Conservation (phyloP, 2,888 invertebrate genomes). For the Ecliptopera silaceata region DNA sequence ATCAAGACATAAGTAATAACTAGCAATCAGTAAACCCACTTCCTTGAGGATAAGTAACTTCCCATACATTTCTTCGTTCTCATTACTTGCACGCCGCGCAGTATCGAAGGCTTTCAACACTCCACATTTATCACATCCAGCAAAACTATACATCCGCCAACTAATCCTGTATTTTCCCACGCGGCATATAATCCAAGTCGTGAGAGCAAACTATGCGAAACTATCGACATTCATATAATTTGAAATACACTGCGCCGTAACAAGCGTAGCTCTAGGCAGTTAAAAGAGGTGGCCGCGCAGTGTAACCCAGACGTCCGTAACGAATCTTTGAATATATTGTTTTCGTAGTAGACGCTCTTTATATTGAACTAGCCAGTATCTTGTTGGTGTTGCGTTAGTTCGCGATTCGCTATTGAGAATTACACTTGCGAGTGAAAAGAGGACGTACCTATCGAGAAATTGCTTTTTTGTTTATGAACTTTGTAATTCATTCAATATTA, state of each 20-base stretch:
- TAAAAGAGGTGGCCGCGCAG: too few species aligned
- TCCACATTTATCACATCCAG: constrained; percentile 36
- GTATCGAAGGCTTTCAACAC: constrained; percentile 11
- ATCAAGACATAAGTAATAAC: too few species aligned
- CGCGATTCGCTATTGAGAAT: constrained; percentile 40
- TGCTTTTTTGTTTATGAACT: neutral
- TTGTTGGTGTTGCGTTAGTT: constrained; percentile 58
- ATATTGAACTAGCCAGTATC: constrained; percentile 66
- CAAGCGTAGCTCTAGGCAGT: too few species aligned
- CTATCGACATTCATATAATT: too few species aligned
- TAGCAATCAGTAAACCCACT: constrained; percentile 5
- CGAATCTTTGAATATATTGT: too few species aligned
- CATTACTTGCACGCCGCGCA: constrained; percentile 16
- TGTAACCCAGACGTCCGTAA: too few species aligned
- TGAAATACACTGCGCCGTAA: too few species aligned
- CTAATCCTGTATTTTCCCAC: constrained; percentile 51
- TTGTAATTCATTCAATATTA: too few species aligned
- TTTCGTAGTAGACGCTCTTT: constrained; percentile 41
- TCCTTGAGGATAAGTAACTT: constrained; percentile 1
- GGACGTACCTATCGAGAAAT: neutral
- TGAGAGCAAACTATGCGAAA: too few species aligned
- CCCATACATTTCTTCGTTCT: neutral
- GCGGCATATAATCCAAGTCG: constrained; percentile 55
- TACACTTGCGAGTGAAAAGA: neutral
- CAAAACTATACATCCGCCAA: constrained; percentile 30